A percentile compares a stretch with the other conserved stretches of the same genome.
Conservation (phyloP, 2,113 vertebrate species). For the Sardina pilchardus region DNA sequence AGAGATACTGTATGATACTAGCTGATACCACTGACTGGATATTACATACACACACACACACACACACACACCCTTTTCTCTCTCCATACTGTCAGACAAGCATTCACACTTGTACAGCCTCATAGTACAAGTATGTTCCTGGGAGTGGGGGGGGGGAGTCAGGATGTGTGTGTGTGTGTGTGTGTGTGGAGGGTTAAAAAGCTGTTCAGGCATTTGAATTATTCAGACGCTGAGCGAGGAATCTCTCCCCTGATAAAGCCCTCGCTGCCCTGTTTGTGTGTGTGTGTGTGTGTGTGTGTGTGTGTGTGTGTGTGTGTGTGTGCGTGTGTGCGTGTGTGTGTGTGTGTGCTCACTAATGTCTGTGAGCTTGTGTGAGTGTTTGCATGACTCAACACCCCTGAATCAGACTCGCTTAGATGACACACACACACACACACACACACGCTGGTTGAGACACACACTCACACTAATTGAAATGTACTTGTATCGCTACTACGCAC, state of each 20-base stretch:
- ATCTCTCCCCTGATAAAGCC: slow-evolving; percentile 35
- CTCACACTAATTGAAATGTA: slow-evolving; percentile 49
- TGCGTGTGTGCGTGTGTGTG: slow-evolving; percentile 7
- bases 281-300: slow-evolving; percentile 23
- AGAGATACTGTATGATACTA: background rate
- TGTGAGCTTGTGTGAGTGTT: background rate
- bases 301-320: slow-evolving; percentile 18
- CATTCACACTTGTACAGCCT: background rate
- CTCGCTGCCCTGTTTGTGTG: background rate
- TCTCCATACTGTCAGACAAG: background rate
- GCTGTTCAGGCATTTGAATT: slow-evolving; percentile 1
- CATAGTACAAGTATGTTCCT: background rate
- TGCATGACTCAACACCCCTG: background rate
- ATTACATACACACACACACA: slow-evolving; percentile 14
- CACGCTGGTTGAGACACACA: background rate
- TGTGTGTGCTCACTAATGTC: background rate
- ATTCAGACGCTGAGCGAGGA: slow-evolving; percentile 35
- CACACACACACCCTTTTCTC: background rate
- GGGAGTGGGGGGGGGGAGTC: too few species aligned
- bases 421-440: slow-evolving; percentile 34
- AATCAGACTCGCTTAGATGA: slow-evolving; percentile 35
- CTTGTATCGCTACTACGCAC: slow-evolving; percentile 52
- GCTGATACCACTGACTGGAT: background rate
- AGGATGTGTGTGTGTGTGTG: too few species aligned
- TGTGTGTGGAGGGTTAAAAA: background rate